Evolutionary conservation across 1,140 invertebrate genomes (phyloP).

Genomic region (Tetranychus cinnabarinus): DNA sequence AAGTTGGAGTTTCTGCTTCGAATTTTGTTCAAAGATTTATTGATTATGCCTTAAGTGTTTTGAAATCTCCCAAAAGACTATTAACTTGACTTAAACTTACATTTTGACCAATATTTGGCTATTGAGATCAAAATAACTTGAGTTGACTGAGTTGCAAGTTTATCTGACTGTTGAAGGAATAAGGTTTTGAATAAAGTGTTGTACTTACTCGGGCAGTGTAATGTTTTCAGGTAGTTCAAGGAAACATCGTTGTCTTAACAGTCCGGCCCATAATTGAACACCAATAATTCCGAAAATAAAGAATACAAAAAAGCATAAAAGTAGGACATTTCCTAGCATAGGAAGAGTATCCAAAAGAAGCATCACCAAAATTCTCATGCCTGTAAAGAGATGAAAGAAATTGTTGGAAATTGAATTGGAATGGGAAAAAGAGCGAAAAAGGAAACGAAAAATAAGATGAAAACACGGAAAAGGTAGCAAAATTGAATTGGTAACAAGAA

Average conservation of each 20-base stretch:
- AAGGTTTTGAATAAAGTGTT: too few species aligned
- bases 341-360: slow-evolving; percentile 92
- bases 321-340: slow-evolving; percentile 92
- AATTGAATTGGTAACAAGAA: too few species aligned
- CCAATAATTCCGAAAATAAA: slow-evolving; percentile 99
- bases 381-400: slow-evolving; percentile 24
- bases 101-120: too few species aligned
- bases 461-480: too few species aligned
- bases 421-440: neutral
- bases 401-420: neutral
- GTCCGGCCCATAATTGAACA: slow-evolving; percentile 95
- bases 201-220: slow-evolving; percentile 23
- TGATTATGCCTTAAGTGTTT: too few species aligned
- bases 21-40: too few species aligned
- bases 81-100: too few species aligned
- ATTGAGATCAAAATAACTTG: too few species aligned
- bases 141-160: too few species aligned
- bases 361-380: slow-evolving; percentile 96
- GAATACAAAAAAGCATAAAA: slow-evolving; percentile 99
- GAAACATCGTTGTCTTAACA: slow-evolving; percentile 76
- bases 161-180: too few species aligned
- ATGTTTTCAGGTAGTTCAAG: slow-evolving; percentile 25
- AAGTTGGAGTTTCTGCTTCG: too few species aligned
- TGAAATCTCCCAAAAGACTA: too few species aligned
- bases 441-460: neutral